Conservation (phyloP, 2,888 invertebrate genomes). For the Machimus rusticus region DNA sequence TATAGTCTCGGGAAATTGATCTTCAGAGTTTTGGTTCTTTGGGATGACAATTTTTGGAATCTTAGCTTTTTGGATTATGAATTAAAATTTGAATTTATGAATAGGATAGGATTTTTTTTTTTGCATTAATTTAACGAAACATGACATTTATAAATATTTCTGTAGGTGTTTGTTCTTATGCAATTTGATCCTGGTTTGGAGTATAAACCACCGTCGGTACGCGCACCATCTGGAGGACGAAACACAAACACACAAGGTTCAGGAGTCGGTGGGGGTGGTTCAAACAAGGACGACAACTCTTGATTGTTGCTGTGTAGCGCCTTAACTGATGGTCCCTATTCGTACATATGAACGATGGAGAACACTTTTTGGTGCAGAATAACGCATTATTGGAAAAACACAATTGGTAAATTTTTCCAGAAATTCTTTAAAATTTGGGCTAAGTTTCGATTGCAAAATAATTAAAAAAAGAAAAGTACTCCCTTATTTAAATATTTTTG, state of each 20-base stretch:
- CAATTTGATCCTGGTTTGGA: conserved; percentile 98
- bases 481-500: background rate
- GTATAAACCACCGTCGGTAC: conserved; percentile 85
- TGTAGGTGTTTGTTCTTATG: conserved; percentile 95
- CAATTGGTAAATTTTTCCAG: conserved; percentile 51
- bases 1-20: too few relatives aligned
- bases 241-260: conserved; percentile 66
- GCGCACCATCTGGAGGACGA: conserved; percentile 64
- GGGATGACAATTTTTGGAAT: too few relatives aligned
- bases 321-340: conserved; percentile 96
- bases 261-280: conserved; percentile 70
- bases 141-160: background rate
- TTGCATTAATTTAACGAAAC: too few relatives aligned
- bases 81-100: background rate
- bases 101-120: background rate
- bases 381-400: conserved; percentile 59
- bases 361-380: conserved; percentile 61
- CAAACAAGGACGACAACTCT: conserved; percentile 93
- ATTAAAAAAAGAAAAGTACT: background rate
- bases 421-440: conserved; percentile 41
- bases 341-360: conserved; percentile 65
- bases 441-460: conserved; percentile 37
- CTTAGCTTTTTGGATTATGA: background rate
- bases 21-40: too few relatives aligned
- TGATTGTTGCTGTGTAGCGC: conserved; percentile 99